Conservation (phyloP, 2,797 vertebrate genomes). For the Eidolon dupreanum region DNA sequence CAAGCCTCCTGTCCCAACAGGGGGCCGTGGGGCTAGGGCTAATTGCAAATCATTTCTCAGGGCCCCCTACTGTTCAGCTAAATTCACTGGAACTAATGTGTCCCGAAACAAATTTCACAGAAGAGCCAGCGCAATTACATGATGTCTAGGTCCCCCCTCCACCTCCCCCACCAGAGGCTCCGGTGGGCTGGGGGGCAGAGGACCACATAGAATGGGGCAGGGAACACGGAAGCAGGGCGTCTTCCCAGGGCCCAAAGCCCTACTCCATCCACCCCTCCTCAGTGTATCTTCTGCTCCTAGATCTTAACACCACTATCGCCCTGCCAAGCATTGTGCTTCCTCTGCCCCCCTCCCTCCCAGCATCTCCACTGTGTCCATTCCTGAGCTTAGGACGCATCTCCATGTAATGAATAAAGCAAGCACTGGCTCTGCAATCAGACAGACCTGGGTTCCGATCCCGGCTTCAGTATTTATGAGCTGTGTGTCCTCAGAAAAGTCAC, state of each 20-base stretch:
- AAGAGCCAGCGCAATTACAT: constrained; percentile 75
- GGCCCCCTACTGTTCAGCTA: constrained; percentile 77
- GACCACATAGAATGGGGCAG: fast-evolving
- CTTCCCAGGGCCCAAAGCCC: background rate
- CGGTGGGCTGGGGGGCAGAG: background rate
- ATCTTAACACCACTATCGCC: fast-evolving
- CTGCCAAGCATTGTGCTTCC: fast-evolving
- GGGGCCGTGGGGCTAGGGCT: constrained; percentile 71
- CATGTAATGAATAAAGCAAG: too few species aligned
- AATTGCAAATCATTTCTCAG: constrained; percentile 81
- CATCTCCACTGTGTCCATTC: background rate
- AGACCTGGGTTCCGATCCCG: background rate
- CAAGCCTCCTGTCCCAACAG: constrained; percentile 1
- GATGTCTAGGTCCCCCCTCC: constrained; percentile 59
- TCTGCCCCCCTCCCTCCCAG: background rate
- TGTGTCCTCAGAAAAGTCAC: background rate
- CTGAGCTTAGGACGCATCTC: background rate
- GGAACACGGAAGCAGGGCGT: fast-evolving
- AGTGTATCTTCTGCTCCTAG: background rate
- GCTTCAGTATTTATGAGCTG: background rate
- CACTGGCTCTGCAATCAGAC: background rate
- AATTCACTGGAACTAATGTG: constrained; percentile 82
- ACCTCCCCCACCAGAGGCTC: background rate
- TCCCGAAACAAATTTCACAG: constrained; percentile 81
- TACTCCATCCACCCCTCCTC: background rate